These are phyloP conservation scores for Trematomus bernacchii DNA, from an alignment of 2,797 vertebrate species.

Conservation along the genomic window DNA sequence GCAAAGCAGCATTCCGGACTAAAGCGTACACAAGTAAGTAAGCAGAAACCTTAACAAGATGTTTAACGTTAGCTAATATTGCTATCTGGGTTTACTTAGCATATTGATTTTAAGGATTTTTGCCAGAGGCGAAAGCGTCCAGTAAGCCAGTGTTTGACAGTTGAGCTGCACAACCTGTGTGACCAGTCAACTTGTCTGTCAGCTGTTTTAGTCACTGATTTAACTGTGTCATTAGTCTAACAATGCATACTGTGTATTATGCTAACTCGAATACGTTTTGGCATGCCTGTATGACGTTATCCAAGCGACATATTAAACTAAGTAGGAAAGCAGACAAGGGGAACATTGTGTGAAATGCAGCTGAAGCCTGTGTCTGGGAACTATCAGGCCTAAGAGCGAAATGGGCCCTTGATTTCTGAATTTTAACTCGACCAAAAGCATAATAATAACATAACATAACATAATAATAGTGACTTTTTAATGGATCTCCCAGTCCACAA, in stretches of 20 bases:
- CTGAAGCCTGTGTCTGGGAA: constrained; percentile 12
- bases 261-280: constrained; percentile 1
- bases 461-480: not conserved
- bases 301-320: not conserved
- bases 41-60: not conserved
- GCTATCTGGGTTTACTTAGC: not conserved
- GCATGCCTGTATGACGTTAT: no score
- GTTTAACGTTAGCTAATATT: not conserved
- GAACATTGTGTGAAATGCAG: constrained; percentile 48
- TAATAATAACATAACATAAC: not conserved
- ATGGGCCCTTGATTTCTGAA: not conserved
- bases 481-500: not conserved
- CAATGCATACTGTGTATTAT: not conserved
- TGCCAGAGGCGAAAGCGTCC: not conserved
- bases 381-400: not conserved
- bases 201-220: constrained; percentile 26
- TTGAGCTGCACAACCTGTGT: constrained; percentile 29
- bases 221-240: not conserved
- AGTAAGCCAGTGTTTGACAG: constrained; percentile 9
- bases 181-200: constrained; percentile 25
- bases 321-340: not conserved
- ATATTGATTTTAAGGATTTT: not conserved
- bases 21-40: constrained; percentile 63
- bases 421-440: not conserved
- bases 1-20: constrained; percentile 46